phyloP scores from a whole-genome alignment of 2,113 vertebrate genomes.

The Tursiops truncatus region DNA sequence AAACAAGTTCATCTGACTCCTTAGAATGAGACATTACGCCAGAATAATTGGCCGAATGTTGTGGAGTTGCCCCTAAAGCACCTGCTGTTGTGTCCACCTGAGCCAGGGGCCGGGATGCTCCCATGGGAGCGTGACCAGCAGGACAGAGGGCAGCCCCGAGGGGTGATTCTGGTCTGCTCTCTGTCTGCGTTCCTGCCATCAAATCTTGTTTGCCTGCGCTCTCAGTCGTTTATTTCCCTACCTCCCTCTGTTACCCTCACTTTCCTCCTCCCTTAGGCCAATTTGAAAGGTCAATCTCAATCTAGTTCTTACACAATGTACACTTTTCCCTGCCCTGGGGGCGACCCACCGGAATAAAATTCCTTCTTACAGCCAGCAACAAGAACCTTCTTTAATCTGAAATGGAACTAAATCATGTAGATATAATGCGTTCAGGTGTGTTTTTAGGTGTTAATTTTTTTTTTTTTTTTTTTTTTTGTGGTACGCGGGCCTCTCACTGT shows the following conservation, averaged over 20 bases:
- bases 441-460: background rate
- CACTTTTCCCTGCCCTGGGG: background rate
- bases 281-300: background rate
- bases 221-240: background rate
- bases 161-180: background rate
- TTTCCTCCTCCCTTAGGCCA: background rate
- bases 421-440: background rate
- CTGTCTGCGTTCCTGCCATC: background rate
- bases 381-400: background rate
- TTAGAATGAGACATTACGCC: background rate
- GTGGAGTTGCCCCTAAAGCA: background rate
- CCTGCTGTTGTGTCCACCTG: background rate
- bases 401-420: background rate
- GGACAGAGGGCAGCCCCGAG: background rate
- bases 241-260: background rate
- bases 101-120: background rate
- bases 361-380: background rate
- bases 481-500: no score
- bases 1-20: conserved; percentile 42
- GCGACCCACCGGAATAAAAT: background rate
- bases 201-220: background rate
- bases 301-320: background rate
- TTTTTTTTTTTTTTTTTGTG: no score
- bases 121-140: background rate
- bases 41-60: background rate